Conservation (phyloP, 2,797 vertebrate genomes). For the Scarus forsteni region DNA sequence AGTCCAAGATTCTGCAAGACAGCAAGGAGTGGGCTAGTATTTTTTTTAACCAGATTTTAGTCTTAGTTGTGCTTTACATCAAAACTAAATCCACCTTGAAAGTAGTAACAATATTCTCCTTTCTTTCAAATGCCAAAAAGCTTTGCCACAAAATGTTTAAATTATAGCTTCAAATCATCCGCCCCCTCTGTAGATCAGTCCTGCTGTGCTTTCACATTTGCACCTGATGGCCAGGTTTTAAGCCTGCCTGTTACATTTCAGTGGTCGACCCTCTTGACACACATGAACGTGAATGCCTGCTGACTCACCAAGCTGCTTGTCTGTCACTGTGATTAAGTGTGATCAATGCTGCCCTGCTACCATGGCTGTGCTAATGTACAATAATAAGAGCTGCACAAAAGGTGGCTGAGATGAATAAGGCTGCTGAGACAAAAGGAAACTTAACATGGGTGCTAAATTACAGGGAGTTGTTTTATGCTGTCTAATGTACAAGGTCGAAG, state of each 20-base stretch:
- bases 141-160: not conserved
- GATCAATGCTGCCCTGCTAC: conserved; percentile 48
- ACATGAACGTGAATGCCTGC: conserved; percentile 27
- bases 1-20: no score
- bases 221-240: conserved; percentile 40
- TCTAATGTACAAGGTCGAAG: conserved; percentile 21
- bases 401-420: conserved; percentile 12
- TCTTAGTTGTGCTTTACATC: not conserved
- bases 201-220: conserved; percentile 49
- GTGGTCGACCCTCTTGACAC: conserved; percentile 43
- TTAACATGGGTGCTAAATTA: conserved; percentile 25
- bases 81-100: not conserved
- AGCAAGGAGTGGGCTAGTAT: no score
- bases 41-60: no score
- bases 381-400: conserved; percentile 27
- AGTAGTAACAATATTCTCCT: not conserved
- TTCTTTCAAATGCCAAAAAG: not conserved
- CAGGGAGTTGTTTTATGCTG: conserved; percentile 22
- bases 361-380: conserved; percentile 32
- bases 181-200: conserved; percentile 14
- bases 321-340: conserved; percentile 57
- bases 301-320: conserved; percentile 62
- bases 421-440: conserved; percentile 34
- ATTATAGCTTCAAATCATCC: conserved; percentile 25
- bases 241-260: conserved; percentile 61